A percentile compares a stretch with the other conserved stretches of the same genome.
Conservation (phyloP, 2,888 invertebrate genomes). For the Callinectes sapidus region DNA sequence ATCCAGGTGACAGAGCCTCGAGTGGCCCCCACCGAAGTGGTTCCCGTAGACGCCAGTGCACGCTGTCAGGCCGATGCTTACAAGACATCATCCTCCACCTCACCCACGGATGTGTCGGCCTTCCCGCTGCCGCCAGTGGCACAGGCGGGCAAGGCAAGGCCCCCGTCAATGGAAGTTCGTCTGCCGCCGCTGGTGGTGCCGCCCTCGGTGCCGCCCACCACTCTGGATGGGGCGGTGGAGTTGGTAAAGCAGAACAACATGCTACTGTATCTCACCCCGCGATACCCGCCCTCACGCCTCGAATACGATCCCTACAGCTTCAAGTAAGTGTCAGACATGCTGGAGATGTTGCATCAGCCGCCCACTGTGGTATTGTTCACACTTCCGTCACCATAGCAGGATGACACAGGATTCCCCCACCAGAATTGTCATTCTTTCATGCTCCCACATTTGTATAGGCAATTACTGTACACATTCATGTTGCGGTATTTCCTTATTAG, state of each 20-base stretch:
- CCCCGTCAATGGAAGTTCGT: constrained; percentile 37
- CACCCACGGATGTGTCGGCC: neutral
- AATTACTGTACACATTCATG: neutral
- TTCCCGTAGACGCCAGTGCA: neutral
- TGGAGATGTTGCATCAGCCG: neutral
- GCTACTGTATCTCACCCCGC: constrained; percentile 60
- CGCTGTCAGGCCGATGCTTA: neutral
- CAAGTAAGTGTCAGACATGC: constrained; percentile 45
- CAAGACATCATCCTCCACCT: neutral
- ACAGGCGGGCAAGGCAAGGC: neutral
- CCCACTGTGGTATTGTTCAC: neutral
- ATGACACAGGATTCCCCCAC: neutral
- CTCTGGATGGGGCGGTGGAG: constrained; percentile 54
- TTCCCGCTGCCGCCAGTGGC: constrained; percentile 22
- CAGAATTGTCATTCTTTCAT: neutral
- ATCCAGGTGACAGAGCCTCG: constrained; percentile 58
- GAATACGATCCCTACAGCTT: constrained; percentile 65
- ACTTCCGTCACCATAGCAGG: neutral
- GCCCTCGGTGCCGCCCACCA: constrained; percentile 49
- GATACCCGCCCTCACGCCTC: constrained; percentile 46
- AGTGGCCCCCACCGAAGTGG: neutral
- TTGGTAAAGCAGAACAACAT: constrained; percentile 50
- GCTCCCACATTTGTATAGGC: neutral
- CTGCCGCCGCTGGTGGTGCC: constrained; percentile 60
- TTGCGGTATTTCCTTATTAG: neutral